Percentiles rank a stretch among this genome's conserved stretches.
Evolutionary conservation across 2,797 vertebrate species (phyloP).

Genomic region (Squalus acanthias): DNA sequence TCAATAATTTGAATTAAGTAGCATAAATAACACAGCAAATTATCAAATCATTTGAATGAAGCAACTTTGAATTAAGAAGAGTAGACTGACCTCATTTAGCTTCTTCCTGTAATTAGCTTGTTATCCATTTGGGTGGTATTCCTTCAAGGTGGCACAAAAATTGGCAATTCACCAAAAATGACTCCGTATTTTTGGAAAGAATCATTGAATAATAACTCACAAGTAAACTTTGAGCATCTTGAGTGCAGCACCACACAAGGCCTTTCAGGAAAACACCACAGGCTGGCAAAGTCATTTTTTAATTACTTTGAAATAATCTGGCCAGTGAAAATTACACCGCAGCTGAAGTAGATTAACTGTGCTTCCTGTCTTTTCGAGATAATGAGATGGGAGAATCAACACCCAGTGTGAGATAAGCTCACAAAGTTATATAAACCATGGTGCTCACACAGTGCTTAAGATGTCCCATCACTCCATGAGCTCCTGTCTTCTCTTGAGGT

Average conservation of each 20-base stretch:
- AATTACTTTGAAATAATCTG: not conserved
- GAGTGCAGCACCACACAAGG: not conserved
- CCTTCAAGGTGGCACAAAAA: not conserved
- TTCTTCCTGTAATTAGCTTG: not conserved
- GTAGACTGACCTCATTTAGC: not conserved
- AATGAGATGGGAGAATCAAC: not conserved
- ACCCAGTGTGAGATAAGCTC: not conserved
- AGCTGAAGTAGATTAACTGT: not conserved
- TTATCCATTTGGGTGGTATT: not conserved
- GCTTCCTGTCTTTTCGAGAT: not conserved
- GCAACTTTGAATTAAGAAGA: not conserved
- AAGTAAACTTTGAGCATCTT: not conserved
- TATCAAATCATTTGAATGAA: not conserved
- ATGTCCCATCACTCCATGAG: not conserved
- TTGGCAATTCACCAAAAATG: not conserved
- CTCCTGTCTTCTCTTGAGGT: not conserved
- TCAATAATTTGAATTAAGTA: not conserved
- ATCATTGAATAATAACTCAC: not conserved
- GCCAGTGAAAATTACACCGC: not conserved
- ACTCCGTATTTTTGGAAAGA: not conserved
- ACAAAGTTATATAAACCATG: not conserved
- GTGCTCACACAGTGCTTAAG: not conserved
- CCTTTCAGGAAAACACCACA: not conserved
- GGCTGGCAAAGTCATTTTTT: not conserved
- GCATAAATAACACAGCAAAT: not conserved